phyloP scores from a whole-genome alignment of 2,113 vertebrate species.

The Lamprotornis superbus region DNA sequence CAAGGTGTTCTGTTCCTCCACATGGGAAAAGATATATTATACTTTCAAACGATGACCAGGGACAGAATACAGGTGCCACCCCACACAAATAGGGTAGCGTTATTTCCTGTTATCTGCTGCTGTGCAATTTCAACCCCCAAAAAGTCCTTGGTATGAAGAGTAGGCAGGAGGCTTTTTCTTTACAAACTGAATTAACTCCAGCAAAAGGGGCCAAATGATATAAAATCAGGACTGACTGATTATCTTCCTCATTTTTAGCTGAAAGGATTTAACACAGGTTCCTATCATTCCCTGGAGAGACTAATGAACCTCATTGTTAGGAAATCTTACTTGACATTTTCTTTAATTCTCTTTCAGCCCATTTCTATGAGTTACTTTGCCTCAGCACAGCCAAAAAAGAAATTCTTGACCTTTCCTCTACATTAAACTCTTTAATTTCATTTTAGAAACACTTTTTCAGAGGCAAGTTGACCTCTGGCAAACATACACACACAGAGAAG shows the following conservation, averaged over 20 bases:
- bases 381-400: neutral
- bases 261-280: neutral
- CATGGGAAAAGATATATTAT: neutral
- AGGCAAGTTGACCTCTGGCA: constrained; percentile 1
- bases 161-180: neutral
- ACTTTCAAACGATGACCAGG: neutral
- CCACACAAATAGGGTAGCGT: accelerated
- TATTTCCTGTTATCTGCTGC: neutral
- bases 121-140: neutral
- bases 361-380: constrained; percentile 5
- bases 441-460: constrained; percentile 11
- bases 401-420: constrained; percentile 18
- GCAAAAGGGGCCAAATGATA: neutral
- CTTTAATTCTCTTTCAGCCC: constrained; percentile 30
- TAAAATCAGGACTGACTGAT: neutral
- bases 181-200: neutral
- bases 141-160: neutral
- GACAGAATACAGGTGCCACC: neutral
- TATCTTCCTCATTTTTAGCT: neutral
- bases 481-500: neutral
- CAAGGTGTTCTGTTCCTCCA: neutral
- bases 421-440: constrained; percentile 19
- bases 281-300: neutral
- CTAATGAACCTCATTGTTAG: constrained; percentile 18
- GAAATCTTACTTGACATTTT: constrained; percentile 47